Base-by-base conservation (phyloP, 2,797 vertebrate species). In the Sitta carolinensis region DNA sequence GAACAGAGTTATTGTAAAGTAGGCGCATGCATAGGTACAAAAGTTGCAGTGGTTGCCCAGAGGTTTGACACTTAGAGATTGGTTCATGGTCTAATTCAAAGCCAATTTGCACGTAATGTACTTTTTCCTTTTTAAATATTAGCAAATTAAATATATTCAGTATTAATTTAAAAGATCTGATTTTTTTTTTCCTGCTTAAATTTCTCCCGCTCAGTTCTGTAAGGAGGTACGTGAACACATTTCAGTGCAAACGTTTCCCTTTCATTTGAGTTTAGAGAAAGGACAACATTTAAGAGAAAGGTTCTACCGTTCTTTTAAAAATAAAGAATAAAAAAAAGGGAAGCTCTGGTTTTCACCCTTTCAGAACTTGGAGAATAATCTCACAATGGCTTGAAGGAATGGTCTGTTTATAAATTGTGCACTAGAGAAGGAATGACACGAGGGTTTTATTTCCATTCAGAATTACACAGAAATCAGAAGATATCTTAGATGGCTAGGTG, bases 371-470 rank as follows among this genome's bases (percentile, higher is more conserved):
- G 27, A 84, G 22, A 90, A 68, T 61, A 76, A 66, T 72, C 47
- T 82, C 78, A 84, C n/a, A 57, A 75, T 17, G 13, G 32, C 30
- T 77, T 52, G 58, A 40, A 74, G 16, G 32, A 93, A 64, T 3
- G 5, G 36, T 72, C 62, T 59, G 16, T 9, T 90, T 51, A 62
- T n/a, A 43, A n/a, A 52, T 2, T 48, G 23, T 66, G 62, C 73
- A 26, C 25, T 66, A 48, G 47, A 87, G 25, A 78, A 93, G 21
- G 25, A 89, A 79, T 59, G 29, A 54, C 47, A 74, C 10, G 40
- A 93, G 30, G 27, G n/a, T 30, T 95, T 85, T 83, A 83, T 77
- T 93, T 83, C 16, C 72, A n/a, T 52, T 67, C 38, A 73, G 22
- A 89, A 68, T 81, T 70, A 51, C 36, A 54, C 16, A 78, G 34